Percentiles rank a stretch among this genome's conserved stretches.
These are phyloP conservation scores for Rhagonycha fulva DNA, from an alignment of 2,888 invertebrate genomes.

Conservation along the genomic window DNA sequence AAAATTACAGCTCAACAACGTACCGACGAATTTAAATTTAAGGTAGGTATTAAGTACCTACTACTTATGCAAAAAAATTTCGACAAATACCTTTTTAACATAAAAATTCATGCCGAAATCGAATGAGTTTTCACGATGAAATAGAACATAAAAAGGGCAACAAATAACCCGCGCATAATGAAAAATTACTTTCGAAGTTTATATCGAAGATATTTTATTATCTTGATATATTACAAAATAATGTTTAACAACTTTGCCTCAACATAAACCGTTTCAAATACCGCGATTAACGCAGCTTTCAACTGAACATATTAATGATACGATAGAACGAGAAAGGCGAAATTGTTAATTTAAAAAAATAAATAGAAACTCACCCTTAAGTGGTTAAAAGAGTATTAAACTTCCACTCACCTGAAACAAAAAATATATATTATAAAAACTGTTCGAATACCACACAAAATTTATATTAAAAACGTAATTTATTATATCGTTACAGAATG, in stretches of 20 bases:
- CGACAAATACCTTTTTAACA: background rate
- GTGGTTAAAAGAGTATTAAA: background rate
- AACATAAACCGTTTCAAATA: background rate
- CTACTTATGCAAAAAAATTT: background rate
- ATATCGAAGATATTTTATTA: background rate
- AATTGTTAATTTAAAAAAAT: background rate
- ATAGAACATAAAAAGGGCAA: background rate
- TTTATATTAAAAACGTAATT: background rate
- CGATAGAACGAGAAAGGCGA: background rate
- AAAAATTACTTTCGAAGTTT: background rate
- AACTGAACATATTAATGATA: background rate
- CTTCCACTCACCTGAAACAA: background rate
- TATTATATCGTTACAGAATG: background rate
- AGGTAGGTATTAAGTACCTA: slow-evolving; percentile 48
- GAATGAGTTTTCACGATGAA: background rate
- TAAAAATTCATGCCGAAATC: background rate
- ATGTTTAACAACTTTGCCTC: background rate
- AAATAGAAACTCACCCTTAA: background rate
- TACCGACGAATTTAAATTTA: slow-evolving; percentile 65
- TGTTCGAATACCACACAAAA: background rate
- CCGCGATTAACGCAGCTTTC: background rate
- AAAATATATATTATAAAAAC: background rate
- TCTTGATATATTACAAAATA: background rate
- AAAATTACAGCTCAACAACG: slow-evolving; percentile 65
- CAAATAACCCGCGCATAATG: background rate